phyloP scores from a whole-genome alignment of 2,113 vertebrate species.

The Dromas ardeola region DNA sequence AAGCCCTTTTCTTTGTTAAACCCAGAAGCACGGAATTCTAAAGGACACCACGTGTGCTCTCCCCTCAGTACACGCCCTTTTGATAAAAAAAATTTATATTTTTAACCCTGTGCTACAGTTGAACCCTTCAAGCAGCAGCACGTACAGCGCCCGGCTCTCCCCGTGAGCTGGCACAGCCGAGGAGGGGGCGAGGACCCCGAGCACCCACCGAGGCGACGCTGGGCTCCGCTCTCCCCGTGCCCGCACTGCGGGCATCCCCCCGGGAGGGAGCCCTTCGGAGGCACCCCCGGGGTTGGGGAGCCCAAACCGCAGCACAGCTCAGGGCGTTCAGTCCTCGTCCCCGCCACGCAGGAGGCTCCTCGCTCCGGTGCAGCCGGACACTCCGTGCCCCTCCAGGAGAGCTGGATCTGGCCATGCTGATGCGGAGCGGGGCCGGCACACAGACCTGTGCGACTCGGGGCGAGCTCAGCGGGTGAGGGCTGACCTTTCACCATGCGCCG shows the following conservation, averaged over 20 bases:
- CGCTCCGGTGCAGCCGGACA: accelerated
- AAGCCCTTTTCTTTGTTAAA: not conserved
- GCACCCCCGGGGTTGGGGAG: accelerated
- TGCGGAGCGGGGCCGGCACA: accelerated
- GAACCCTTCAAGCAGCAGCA: not conserved
- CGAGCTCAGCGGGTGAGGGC: not conserved
- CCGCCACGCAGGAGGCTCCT: not conserved
- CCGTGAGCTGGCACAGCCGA: not conserved
- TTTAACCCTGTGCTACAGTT: not conserved
- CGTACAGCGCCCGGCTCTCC: not conserved
- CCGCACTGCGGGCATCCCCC: accelerated
- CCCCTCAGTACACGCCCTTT: not conserved
- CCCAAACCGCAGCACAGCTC: not conserved
- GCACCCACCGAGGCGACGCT: accelerated
- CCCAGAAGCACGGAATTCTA: not conserved
- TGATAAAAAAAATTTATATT: not conserved
- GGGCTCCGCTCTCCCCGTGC: not conserved
- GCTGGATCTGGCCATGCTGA: not conserved
- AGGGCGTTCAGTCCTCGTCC: accelerated
- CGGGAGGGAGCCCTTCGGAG: accelerated
- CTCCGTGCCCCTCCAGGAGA: accelerated
- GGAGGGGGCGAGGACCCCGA: not conserved
- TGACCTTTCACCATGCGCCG: not conserved
- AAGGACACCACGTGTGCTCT: not conserved
- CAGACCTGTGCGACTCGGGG: not conserved